A percentile compares a stretch with the other conserved stretches of the same genome.
Evolutionary conservation across 2,888 invertebrate species (phyloP).

Genomic region (Stenoptilia bipunctidactyla): DNA sequence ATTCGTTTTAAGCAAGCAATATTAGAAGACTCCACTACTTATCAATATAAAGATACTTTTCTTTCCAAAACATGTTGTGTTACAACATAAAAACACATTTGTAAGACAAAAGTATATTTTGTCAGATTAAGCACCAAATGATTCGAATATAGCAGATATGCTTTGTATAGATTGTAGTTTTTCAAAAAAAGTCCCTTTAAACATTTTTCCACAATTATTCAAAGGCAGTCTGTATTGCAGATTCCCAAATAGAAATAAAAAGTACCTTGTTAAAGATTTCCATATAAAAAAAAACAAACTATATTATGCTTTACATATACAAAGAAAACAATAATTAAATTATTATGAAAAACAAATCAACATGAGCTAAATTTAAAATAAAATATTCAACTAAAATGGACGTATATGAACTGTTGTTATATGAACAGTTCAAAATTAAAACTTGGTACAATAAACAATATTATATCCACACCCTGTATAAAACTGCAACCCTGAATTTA

Average conservation of each 20-base stretch:
- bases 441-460: slow-evolving; percentile 37
- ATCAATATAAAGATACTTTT: too few relatives aligned
- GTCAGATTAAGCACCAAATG: neutral
- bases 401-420: slow-evolving; percentile 60
- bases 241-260: slow-evolving; percentile 30
- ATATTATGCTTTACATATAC: slow-evolving; percentile 54
- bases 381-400: slow-evolving; percentile 68
- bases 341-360: slow-evolving; percentile 63
- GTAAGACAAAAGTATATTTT: too few relatives aligned
- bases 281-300: slow-evolving; percentile 32
- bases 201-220: too few relatives aligned
- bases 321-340: slow-evolving; percentile 57
- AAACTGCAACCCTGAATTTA: slow-evolving; percentile 40
- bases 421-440: slow-evolving; percentile 41
- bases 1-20: too few relatives aligned
- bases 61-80: too few relatives aligned
- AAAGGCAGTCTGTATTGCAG: slow-evolving; percentile 42
- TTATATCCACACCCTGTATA: slow-evolving; percentile 53
- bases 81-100: too few relatives aligned
- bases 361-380: slow-evolving; percentile 51
- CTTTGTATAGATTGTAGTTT: too few relatives aligned
- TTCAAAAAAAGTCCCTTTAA: too few relatives aligned
- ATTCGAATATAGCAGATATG: neutral
- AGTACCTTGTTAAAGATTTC: neutral
- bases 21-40: too few relatives aligned